phyloP scores from a whole-genome alignment of 2,888 invertebrate species.

The Teleiodes luculella region DNA sequence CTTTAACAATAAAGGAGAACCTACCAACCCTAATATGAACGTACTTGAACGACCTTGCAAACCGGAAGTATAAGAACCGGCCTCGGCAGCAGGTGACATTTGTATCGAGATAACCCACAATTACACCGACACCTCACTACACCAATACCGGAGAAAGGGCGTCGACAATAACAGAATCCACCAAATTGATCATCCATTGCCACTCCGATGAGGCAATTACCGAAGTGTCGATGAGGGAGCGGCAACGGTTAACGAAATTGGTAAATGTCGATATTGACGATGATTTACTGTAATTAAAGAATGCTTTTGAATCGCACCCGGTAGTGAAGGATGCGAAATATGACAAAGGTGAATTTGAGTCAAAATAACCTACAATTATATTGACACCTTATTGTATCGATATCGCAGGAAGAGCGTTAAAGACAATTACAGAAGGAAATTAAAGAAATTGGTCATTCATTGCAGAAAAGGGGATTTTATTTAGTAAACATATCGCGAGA shows the following conservation, averaged over 20 bases:
- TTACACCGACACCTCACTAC: conserved; percentile 10
- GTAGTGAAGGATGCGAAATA: conserved; percentile 1
- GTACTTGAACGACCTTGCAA: conserved; percentile 23
- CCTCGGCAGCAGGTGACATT: conserved; percentile 26
- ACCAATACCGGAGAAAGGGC: conserved; percentile 1
- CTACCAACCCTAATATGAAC: conserved; percentile 3
- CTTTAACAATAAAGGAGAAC: background rate
- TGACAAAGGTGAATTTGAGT: background rate
- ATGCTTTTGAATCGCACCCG: background rate
- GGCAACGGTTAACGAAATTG: background rate
- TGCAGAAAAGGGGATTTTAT: background rate
- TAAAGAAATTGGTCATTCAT: background rate
- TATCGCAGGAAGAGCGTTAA: background rate
- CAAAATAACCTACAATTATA: background rate
- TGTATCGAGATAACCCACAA: conserved; percentile 19
- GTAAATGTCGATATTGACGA: background rate
- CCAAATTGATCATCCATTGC: background rate
- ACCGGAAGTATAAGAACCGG: conserved; percentile 24
- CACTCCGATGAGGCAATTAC: background rate
- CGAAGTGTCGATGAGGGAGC: conserved; percentile 4
- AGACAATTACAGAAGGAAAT: background rate
- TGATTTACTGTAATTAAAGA: conserved; percentile 2
- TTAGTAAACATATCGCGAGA: no score
- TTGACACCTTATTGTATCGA: background rate
- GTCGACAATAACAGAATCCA: background rate